These are phyloP conservation scores for Montipora cactus DNA, from an alignment of 64 coral and sea anemone genomes.

Conservation along the genomic window DNA sequence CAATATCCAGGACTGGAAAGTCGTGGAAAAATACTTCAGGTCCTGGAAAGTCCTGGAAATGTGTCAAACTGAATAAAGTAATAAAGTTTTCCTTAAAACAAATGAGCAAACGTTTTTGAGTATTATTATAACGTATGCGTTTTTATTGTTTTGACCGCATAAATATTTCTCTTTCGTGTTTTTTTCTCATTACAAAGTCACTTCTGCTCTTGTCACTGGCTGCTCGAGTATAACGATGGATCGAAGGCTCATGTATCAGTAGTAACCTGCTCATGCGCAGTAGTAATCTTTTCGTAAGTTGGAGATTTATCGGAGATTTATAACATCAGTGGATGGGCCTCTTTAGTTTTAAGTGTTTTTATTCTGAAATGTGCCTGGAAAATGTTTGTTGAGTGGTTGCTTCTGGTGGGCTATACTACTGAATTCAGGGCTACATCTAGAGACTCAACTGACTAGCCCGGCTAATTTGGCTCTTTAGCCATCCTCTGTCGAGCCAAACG, in stretches of 20 bases:
- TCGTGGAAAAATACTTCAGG: neutral
- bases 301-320: no score
- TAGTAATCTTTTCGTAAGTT: no score
- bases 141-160: neutral
- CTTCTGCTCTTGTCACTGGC: no score
- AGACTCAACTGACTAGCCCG: no score
- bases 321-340: neutral
- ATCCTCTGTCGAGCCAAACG: no score
- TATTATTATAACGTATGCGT: neutral
- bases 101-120: constrained; percentile 1
- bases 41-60: neutral
- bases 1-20: neutral
- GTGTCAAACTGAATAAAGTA: constrained; percentile 1
- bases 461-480: no score
- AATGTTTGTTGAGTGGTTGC: neutral
- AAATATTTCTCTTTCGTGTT: constrained; percentile 5
- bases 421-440: no score
- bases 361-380: neutral
- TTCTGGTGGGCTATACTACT: no score
- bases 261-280: no score
- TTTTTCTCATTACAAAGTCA: neutral
- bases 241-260: no score
- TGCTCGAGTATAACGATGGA: no score
- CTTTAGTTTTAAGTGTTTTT: neutral
- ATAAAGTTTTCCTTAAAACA: neutral